Percentiles rank a stretch among this genome's conserved stretches.
phyloP scores from a whole-genome alignment of 1,140 invertebrate species.

The Nilaparvata lugens region DNA sequence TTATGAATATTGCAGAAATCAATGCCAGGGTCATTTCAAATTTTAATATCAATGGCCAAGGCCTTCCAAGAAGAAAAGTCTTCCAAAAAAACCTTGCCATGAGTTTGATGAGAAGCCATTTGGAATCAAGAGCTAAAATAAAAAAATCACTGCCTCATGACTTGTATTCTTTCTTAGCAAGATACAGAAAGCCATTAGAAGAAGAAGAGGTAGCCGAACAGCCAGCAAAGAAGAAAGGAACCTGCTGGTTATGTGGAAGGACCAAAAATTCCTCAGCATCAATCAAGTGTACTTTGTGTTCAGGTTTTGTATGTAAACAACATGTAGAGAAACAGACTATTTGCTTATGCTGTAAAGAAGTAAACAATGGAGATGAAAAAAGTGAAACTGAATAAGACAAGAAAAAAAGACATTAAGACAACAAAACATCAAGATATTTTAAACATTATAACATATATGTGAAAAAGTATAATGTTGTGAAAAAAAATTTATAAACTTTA shows the following conservation, averaged over 20 bases:
- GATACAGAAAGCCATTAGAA: background rate
- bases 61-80: background rate
- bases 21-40: conserved; percentile 3
- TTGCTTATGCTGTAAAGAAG: background rate
- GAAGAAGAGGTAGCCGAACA: background rate
- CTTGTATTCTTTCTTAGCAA: background rate
- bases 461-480: too few species aligned
- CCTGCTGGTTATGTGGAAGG: background rate
- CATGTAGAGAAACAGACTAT: background rate
- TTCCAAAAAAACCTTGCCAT: conserved; percentile 3
- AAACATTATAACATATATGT: too few species aligned
- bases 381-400: too few species aligned
- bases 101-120: background rate
- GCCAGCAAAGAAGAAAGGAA: background rate
- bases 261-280: background rate
- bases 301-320: background rate
- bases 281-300: background rate
- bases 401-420: too few species aligned
- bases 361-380: too few species aligned
- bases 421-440: too few species aligned
- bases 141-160: background rate
- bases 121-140: background rate
- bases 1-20: conserved; percentile 27
- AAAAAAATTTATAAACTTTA: too few species aligned
- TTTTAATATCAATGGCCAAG: background rate